Base-by-base conservation (phyloP, 2,888 invertebrate genomes). In the Hemaris fuciformis region DNA sequence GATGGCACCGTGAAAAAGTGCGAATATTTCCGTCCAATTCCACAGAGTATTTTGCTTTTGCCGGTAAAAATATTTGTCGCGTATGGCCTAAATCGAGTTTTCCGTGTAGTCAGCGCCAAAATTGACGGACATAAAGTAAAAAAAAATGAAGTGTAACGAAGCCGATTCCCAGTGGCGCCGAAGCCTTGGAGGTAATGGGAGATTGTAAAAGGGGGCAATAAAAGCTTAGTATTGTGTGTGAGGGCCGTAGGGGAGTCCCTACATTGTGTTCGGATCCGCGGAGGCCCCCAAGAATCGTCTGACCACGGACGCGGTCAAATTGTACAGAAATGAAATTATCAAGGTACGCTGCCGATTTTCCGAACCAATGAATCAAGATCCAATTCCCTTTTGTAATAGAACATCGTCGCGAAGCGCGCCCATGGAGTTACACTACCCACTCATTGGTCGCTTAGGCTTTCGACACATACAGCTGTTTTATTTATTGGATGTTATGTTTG, bases 281-380 rank as follows among this genome's bases (percentile, higher is more conserved):
- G 89, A 85, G 90, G 85, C 82, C 86, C 85, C 86, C 84, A 88
- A 88, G 89, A 89, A 88, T 88, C 89, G 90, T 77, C 91, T 88
- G 91, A 90, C 91, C 91, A 89, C 89, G 87, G 87, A 82, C 87
- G 88, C 91, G 92, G 90, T 91, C 92, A 92, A 92, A 92, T 92
- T 92, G 92, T 92, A 91, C 91, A 92, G 92, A 92, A 92, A 92
- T 92, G 92, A 91, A 92, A 92, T 92, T 92, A 92, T 92, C 92
- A 92, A 92, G 92, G 92, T 91, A 91, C 92, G 91, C 85, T 91
- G 89, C 90, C 92, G 92, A 92, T 92, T 92, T 92, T 92, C 92
- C 91, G 92, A 89, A 86, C 92, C 92, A 92, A 92, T 92, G 92
- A 92, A 91, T 92, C 92, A 92, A 90, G 90, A 92, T 92, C 91